Conservation (phyloP, 1,140 invertebrate genomes). For the Scaptomyza montana region DNA sequence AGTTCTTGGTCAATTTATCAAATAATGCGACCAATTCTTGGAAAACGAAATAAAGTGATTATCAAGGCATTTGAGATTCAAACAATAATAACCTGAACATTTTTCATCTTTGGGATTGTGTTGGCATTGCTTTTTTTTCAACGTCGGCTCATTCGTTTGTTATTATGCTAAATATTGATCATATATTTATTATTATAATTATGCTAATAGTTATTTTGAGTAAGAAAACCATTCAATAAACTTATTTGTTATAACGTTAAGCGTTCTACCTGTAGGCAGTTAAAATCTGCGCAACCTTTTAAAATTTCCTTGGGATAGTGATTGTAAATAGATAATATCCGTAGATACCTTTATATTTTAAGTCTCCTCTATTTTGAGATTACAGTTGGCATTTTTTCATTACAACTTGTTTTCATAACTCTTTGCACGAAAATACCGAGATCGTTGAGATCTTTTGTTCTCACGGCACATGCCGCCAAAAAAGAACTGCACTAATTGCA, state of each 20-base stretch:
- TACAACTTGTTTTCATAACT: too few relatives aligned
- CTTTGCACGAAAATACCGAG: too few relatives aligned
- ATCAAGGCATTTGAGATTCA: conserved; percentile 19
- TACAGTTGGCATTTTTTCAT: too few relatives aligned
- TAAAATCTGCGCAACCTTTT: background rate
- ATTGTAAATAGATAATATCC: too few relatives aligned
- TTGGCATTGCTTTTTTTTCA: conserved; percentile 18
- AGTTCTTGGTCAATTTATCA: conserved; percentile 80
- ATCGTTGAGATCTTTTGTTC: conserved; percentile 24
- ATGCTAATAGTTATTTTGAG: too few relatives aligned
- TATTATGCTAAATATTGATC: conserved; percentile 72
- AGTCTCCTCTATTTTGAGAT: too few relatives aligned
- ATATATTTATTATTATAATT: conserved; percentile 15
- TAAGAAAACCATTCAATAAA: too few relatives aligned
- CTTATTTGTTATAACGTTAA: too few relatives aligned
- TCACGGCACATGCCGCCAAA: conserved; percentile 8
- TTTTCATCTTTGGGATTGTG: conserved; percentile 36
- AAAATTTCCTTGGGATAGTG: too few relatives aligned
- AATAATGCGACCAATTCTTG: conserved; percentile 62
- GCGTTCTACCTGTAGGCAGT: too few relatives aligned
- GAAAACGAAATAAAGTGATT: conserved; percentile 72
- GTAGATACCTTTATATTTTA: too few relatives aligned
- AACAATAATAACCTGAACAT: conserved; percentile 18
- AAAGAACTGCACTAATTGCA: conserved; percentile 47
- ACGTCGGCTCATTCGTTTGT: conserved; percentile 38